Conservation (phyloP, 2,113 vertebrate genomes). For the Rutilus rutilus region DNA sequence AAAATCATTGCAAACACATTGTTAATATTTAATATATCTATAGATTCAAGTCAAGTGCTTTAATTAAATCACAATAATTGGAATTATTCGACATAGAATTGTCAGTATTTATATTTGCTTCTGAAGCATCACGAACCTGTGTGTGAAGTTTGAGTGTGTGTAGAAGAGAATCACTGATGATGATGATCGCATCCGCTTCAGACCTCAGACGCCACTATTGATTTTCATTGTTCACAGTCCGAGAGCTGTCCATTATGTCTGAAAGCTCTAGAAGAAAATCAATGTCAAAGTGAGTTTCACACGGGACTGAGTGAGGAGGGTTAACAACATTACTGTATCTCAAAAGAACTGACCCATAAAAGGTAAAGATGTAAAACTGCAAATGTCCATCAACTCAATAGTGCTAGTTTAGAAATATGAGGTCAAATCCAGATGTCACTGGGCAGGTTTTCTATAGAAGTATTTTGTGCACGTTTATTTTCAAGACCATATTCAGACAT, state of each 20-base stretch:
- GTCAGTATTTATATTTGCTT: background rate
- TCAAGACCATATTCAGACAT: too few species aligned
- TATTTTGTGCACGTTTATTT: too few species aligned
- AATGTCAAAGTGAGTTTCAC: slow-evolving; percentile 1
- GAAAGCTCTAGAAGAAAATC: slow-evolving; percentile 8
- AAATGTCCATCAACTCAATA: background rate
- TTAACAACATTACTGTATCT: background rate
- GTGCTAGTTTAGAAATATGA: background rate
- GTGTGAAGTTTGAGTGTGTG: background rate
- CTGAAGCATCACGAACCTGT: background rate
- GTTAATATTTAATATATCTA: background rate
- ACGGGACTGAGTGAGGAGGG: background rate
- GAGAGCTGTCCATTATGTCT: slow-evolving; percentile 10
- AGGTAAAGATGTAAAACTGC: background rate
- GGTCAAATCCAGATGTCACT: too few species aligned
- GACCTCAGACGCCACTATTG: slow-evolving; percentile 13
- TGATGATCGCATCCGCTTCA: background rate
- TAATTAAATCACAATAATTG: background rate
- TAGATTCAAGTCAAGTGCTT: background rate
- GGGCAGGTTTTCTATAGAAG: too few species aligned
- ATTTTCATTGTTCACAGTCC: background rate
- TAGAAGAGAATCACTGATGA: background rate
- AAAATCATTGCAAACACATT: background rate
- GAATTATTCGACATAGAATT: background rate
- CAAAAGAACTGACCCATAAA: background rate